Conservation (phyloP, 2,797 vertebrate species). For the Falco columbarius region DNA sequence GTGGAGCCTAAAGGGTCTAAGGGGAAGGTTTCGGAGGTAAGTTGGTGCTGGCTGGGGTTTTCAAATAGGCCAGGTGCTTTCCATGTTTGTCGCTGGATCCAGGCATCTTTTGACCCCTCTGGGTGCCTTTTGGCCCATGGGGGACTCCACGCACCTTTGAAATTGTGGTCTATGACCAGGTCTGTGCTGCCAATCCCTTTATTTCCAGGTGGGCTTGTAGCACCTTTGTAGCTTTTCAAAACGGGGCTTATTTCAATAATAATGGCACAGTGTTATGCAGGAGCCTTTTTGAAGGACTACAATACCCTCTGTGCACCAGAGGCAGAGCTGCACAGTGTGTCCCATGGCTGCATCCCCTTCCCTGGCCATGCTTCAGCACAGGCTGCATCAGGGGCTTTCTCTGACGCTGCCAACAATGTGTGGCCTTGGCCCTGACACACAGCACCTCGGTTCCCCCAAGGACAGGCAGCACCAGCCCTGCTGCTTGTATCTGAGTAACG, state of each 20-base stretch:
- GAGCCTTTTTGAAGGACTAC: not conserved
- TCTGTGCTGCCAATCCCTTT: not conserved
- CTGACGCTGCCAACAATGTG: accelerated
- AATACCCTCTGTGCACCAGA: not conserved
- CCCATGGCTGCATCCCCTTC: not conserved
- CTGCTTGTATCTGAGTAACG: accelerated
- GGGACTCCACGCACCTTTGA: not conserved
- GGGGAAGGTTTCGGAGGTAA: not conserved
- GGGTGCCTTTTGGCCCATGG: not conserved
- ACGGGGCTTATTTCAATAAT: not conserved
- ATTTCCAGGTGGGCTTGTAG: not conserved
- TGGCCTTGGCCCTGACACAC: not conserved
- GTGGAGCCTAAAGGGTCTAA: not conserved
- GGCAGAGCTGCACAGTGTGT: not conserved
- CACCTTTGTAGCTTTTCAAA: not conserved
- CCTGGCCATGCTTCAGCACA: accelerated
- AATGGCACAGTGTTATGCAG: accelerated
- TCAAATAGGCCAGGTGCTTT: not conserved
- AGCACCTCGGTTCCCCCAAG: not conserved
- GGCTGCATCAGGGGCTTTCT: not conserved
- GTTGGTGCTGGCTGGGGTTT: not conserved
- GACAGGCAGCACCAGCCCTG: not conserved
- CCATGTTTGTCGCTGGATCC: not conserved
- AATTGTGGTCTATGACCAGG: not conserved
- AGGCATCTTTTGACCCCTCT: not conserved